Conservation (phyloP, 2,888 invertebrate genomes). For the Drosophila engyochracea region DNA sequence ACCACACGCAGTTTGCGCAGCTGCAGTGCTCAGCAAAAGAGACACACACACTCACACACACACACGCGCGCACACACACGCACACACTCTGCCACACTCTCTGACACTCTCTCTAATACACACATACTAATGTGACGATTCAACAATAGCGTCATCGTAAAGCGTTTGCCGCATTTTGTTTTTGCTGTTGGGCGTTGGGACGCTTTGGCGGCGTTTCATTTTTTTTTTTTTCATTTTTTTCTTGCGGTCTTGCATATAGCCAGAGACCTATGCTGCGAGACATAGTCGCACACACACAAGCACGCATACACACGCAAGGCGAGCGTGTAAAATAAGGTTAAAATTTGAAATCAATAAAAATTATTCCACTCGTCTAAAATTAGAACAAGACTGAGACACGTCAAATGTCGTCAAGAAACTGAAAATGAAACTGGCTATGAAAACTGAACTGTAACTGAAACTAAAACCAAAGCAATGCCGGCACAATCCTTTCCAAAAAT, state of each 20-base stretch:
- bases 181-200: slow-evolving; percentile 51
- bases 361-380: slow-evolving; percentile 84
- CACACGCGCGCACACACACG: slow-evolving; percentile 16
- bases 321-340: slow-evolving; percentile 79
- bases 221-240: slow-evolving; percentile 20
- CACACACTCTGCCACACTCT: slow-evolving; percentile 9
- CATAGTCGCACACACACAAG: slow-evolving; percentile 21
- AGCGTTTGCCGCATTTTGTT: slow-evolving; percentile 77
- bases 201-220: slow-evolving; percentile 70
- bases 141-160: slow-evolving; percentile 80
- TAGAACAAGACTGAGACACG: slow-evolving; percentile 73
- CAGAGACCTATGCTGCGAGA: slow-evolving; percentile 32
- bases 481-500: background rate
- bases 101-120: background rate
- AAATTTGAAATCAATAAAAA: slow-evolving; percentile 84
- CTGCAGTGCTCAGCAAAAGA: slow-evolving; percentile 48
- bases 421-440: slow-evolving; percentile 27
- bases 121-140: slow-evolving; percentile 40
- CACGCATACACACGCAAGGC: slow-evolving; percentile 14
- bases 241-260: slow-evolving; percentile 23
- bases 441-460: slow-evolving; percentile 8
- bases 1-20: slow-evolving; percentile 68
- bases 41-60: slow-evolving; percentile 5
- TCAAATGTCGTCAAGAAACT: slow-evolving; percentile 37
- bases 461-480: slow-evolving; percentile 42